Conservation (phyloP, 2,888 invertebrate species). For the Ceriagrion tenellum region DNA sequence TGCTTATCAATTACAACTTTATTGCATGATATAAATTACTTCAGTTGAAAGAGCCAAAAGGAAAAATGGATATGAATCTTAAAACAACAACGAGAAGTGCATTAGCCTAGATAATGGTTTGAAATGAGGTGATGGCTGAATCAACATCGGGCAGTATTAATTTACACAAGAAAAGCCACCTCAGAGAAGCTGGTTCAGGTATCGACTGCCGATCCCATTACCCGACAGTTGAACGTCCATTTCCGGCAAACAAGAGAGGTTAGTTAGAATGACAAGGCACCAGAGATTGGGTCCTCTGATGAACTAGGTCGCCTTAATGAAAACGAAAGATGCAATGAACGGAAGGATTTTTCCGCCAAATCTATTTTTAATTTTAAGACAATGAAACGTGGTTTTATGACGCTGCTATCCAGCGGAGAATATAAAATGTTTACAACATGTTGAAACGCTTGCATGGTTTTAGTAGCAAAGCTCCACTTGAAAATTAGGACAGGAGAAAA, state of each 20-base stretch:
- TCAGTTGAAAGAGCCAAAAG: not conserved
- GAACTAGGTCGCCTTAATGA: not conserved
- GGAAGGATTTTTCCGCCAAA: too few species aligned
- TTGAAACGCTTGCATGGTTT: too few species aligned
- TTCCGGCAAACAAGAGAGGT: not conserved
- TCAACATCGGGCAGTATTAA: not conserved
- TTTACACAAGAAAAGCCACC: not conserved
- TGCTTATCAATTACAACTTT: not conserved
- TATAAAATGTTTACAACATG: too few species aligned
- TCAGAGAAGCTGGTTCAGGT: not conserved
- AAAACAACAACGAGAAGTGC: not conserved
- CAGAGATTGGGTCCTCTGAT: not conserved
- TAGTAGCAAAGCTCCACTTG: too few species aligned
- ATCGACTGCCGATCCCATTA: not conserved
- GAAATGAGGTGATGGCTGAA: not conserved
- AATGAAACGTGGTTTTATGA: too few species aligned
- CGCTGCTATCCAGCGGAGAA: too few species aligned
- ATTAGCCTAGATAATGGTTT: not conserved
- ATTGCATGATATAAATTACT: not conserved
- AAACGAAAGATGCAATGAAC: not conserved
- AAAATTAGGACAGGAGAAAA: too few species aligned
- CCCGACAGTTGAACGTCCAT: not conserved
- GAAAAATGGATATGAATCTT: not conserved
- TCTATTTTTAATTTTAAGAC: too few species aligned
- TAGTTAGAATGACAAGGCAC: not conserved